These are phyloP conservation scores for Penaeus monodon DNA, from an alignment of 2,888 invertebrate genomes.

Conservation along the genomic window DNA sequence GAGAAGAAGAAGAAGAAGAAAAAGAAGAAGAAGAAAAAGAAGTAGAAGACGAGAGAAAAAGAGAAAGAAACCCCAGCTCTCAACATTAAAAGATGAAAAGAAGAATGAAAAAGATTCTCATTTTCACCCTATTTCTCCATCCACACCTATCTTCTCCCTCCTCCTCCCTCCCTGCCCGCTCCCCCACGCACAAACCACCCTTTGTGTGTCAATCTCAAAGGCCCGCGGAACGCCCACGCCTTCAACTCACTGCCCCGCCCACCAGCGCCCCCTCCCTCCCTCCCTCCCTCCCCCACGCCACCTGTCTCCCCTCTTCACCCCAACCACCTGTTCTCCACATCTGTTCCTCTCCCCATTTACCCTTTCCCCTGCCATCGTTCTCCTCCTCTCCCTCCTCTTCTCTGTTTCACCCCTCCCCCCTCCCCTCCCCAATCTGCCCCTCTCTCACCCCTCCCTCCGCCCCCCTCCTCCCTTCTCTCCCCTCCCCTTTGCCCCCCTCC, in stretches of 20 bases:
- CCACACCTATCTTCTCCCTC: no score
- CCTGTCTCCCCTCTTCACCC: background rate
- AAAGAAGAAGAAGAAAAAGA: no score
- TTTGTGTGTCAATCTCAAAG: background rate
- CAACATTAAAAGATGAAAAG: no score
- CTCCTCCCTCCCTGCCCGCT: no score
- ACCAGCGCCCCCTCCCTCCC: background rate
- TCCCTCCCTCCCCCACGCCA: background rate
- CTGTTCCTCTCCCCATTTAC: background rate
- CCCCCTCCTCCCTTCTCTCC: no score
- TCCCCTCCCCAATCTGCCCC: background rate
- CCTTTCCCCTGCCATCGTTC: background rate
- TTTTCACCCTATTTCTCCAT: no score
- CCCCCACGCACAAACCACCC: background rate
- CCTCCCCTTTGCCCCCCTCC: no score
- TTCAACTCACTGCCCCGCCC: background rate
- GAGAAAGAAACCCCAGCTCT: no score
- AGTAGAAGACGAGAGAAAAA: no score
- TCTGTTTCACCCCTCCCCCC: background rate
- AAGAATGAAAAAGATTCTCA: no score
- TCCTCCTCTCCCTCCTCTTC: background rate
- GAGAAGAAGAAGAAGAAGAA: no score
- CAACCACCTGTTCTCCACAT: background rate
- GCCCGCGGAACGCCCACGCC: slow-evolving; percentile 11
- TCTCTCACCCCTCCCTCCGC: background rate